Evolutionary conservation across 2,888 invertebrate genomes (phyloP).

Genomic region (Amphipyra tragopoginis): DNA sequence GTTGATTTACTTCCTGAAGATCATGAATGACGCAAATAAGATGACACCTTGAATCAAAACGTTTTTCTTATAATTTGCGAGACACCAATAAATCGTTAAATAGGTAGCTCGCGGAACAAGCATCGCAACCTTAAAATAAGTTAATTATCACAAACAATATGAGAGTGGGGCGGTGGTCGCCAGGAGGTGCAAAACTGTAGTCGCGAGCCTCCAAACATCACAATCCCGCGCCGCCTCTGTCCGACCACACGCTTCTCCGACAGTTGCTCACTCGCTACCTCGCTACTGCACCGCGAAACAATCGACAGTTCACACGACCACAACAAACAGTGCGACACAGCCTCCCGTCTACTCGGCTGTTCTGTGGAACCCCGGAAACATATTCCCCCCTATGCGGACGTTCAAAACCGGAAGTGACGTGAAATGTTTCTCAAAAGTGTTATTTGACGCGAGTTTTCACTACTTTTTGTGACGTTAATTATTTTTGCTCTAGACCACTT

Average conservation of each 20-base stretch:
- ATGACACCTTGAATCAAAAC: conserved; percentile 58
- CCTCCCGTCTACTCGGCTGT: conserved; percentile 14
- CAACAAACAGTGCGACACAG: conserved; percentile 35
- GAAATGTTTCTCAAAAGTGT: conserved; percentile 81
- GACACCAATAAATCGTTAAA: conserved; percentile 52
- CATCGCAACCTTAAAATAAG: conserved; percentile 70
- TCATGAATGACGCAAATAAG: conserved; percentile 32
- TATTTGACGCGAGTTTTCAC: conserved; percentile 75
- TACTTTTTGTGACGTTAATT: conserved; percentile 70
- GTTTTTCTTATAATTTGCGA: conserved; percentile 55
- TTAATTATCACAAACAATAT: conserved; percentile 77
- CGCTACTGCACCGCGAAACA: conserved; percentile 4
- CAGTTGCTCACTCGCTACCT: conserved; percentile 8
- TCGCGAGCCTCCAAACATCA: conserved; percentile 66
- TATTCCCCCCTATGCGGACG: conserved; percentile 70
- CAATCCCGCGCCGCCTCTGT: conserved; percentile 68
- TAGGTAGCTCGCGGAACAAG: conserved; percentile 64
- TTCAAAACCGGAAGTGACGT: conserved; percentile 75
- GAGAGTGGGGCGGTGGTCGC: conserved; percentile 73
- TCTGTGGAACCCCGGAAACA: conserved; percentile 29
- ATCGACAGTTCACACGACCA: conserved; percentile 14
- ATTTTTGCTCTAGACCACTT: conserved; percentile 37
- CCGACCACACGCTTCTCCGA: conserved; percentile 69
- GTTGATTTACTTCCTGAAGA: conserved; percentile 32
- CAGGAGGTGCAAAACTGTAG: conserved; percentile 74